Base-by-base conservation (phyloP, 1,140 invertebrate genomes). In the Hylaeus volcanicus region DNA sequence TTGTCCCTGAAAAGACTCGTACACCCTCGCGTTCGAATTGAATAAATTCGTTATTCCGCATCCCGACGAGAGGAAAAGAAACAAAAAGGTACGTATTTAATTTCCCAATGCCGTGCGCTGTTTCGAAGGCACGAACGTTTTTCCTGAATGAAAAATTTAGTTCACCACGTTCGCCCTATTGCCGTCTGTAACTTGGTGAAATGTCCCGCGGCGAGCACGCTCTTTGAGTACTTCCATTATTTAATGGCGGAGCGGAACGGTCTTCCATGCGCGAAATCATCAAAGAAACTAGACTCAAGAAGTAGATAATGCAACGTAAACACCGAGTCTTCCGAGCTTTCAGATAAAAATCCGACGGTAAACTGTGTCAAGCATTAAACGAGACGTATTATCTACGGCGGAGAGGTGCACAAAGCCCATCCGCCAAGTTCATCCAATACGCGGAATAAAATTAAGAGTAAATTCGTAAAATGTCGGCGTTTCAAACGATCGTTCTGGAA, bases 231-330 rank as follows among this genome's bases (percentile, higher is more conserved):
- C 1, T 26, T 74, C 9, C 48, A 74, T 74, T 74, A 74, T 74
- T 74, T 74, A 74, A 74, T 8, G 45, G 9, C 2, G 9, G 14
- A 41, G 11, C 69, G 3, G 37, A 15, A 14, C 8, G 15, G 55
- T 55, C 14, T 26, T 70, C n/a, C 12, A n/a, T 45, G 11, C 56
- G 39, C n/a, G 43, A 53, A 53, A 63, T 74, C 14, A 14, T 37
- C 37, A 64, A 51, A 26, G 72, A 26, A 74, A 5, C 60, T n/a
- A 37, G 37, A 11, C 37, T 48, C 26, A 51, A 39, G 45, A 45
- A 43, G 65, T 37, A 6, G 70, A 60, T 72, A 72, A 72, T 72
- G 43, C 41, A 60, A 43, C 53, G 55, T 37, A 72, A 63, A 72
- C 26, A 51, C 58, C 37, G 39, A 64, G 37, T 51, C 37, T 5